These are phyloP conservation scores for Puntigrus tetrazona DNA, from an alignment of 2,113 vertebrate species.

Conservation along the genomic window DNA sequence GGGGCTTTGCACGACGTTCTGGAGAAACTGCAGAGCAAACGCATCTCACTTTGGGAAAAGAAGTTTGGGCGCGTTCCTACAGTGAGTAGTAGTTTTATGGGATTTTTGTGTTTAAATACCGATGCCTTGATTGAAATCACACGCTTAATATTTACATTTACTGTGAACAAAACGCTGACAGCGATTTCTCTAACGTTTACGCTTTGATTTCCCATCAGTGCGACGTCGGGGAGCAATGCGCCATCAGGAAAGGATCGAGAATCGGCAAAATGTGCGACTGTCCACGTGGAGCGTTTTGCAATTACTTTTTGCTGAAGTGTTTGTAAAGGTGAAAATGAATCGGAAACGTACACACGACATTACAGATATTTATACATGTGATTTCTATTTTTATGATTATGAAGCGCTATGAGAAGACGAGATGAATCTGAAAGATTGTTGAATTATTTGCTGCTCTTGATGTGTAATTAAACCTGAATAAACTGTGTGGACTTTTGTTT, in stretches of 20 bases:
- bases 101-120: background rate
- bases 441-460: conserved; percentile 39
- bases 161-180: background rate
- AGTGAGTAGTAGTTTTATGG: conserved; percentile 62
- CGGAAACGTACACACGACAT: conserved; percentile 23
- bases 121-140: background rate
- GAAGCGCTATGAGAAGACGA: background rate
- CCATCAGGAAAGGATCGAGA: conserved; percentile 77
- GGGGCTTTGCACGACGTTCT: conserved; percentile 78
- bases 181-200: background rate
- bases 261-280: conserved; percentile 80
- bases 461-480: conserved; percentile 61
- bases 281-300: conserved; percentile 71
- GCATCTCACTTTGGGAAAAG: conserved; percentile 76
- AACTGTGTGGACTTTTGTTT: conserved; percentile 69
- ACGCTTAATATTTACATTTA: background rate
- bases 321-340: conserved; percentile 66
- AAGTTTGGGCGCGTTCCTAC: conserved; percentile 81
- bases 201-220: conserved; percentile 62
- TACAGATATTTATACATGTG: conserved; percentile 40
- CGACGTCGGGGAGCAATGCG: conserved; percentile 76
- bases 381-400: conserved; percentile 54
- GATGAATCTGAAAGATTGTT: conserved; percentile 47
- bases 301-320: conserved; percentile 81
- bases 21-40: conserved; percentile 79